phyloP scores from a whole-genome alignment of 2,113 vertebrate genomes.

The Phocoena sinus region DNA sequence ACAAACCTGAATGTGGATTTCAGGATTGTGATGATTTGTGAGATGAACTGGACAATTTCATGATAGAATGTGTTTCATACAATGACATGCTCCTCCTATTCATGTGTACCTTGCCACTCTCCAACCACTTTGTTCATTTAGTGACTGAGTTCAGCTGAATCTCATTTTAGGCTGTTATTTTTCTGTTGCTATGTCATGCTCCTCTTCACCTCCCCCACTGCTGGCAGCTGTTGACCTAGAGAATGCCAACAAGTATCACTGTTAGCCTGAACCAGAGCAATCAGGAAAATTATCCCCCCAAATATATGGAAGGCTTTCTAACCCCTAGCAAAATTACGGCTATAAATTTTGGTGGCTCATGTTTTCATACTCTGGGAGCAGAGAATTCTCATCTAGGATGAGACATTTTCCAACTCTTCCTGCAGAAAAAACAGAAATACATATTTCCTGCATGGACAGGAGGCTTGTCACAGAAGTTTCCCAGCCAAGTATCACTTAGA shows the following conservation, averaged over 20 bases:
- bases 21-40: background rate
- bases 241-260: background rate
- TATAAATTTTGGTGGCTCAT: background rate
- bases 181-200: background rate
- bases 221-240: too few relatives aligned
- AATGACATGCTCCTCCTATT: rapidly evolving
- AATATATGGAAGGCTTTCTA: background rate
- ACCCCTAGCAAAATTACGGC: background rate
- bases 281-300: background rate
- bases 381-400: background rate
- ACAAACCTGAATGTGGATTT: rapidly evolving
- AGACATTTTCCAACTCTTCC: background rate
- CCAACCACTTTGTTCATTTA: background rate
- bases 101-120: rapidly evolving
- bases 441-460: background rate
- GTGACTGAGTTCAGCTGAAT: background rate
- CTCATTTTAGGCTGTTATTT: background rate
- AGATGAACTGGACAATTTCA: background rate
- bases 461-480: background rate
- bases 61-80: background rate
- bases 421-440: background rate
- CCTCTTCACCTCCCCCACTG: background rate
- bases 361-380: background rate
- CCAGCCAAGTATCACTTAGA: background rate
- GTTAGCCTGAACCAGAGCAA: background rate